These are phyloP conservation scores for Seira ritae DNA, from an alignment of 2,888 invertebrate genomes.

Conservation along the genomic window DNA sequence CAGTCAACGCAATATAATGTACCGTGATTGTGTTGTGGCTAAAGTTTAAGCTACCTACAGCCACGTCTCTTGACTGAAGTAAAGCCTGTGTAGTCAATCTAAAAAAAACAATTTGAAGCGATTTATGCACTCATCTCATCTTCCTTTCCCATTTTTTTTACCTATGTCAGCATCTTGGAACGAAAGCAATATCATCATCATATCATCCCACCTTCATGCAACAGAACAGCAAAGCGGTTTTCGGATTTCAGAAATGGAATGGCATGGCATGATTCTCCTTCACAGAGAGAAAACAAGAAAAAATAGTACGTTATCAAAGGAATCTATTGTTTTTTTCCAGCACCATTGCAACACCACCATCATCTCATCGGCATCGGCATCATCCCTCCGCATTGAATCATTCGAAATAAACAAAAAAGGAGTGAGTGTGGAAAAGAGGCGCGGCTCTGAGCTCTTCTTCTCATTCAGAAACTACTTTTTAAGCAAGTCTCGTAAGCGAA, in stretches of 20 bases:
- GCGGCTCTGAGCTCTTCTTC: slow-evolving; percentile 29
- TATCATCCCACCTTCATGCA: background rate
- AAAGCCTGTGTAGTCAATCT: background rate
- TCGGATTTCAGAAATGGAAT: background rate
- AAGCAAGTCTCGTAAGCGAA: background rate
- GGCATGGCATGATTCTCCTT: background rate
- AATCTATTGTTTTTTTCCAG: slow-evolving; percentile 22
- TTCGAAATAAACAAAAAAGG: slow-evolving; percentile 15
- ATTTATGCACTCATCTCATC: background rate
- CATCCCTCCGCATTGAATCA: background rate
- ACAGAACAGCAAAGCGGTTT: background rate
- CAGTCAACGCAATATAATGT: too few relatives aligned
- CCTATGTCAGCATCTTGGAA: background rate
- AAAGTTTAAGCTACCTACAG: background rate
- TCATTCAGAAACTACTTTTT: slow-evolving; percentile 1
- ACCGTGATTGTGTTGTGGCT: background rate
- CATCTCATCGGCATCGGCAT: too few relatives aligned
- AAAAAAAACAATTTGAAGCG: background rate
- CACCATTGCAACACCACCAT: background rate
- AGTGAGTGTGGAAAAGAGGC: slow-evolving; percentile 53
- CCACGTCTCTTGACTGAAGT: background rate
- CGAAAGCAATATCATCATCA: background rate
- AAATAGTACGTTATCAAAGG: too few relatives aligned
- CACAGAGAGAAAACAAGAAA: background rate
- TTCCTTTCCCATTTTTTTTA: background rate